A percentile compares a stretch with the other conserved stretches of the same genome.
Conservation (phyloP, 2,113 vertebrate genomes). For the Origma solitaria region DNA sequence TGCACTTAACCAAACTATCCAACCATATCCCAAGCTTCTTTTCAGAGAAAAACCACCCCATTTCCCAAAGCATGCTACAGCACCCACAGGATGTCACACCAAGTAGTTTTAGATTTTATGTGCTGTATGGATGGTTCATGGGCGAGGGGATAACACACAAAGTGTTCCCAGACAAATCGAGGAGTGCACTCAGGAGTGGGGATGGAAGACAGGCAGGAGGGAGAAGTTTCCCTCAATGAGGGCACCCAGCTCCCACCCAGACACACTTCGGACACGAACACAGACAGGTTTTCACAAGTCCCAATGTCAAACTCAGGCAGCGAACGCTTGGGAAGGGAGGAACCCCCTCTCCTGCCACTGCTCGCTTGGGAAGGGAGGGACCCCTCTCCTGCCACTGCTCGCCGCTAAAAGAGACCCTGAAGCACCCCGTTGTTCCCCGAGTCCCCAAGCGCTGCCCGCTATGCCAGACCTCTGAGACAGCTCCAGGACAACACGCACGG, state of each 20-base stretch:
- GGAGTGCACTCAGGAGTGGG: background rate
- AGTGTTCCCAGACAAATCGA: rapidly evolving
- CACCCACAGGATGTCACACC: background rate
- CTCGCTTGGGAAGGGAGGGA: background rate
- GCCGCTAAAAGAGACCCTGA: background rate
- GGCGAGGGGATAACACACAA: background rate
- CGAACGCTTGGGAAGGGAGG: background rate
- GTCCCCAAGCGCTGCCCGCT: background rate
- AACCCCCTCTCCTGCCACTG: background rate
- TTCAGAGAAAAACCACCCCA: rapidly evolving
- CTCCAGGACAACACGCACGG: background rate
- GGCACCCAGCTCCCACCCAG: background rate
- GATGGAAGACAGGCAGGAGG: background rate
- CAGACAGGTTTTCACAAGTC: background rate
- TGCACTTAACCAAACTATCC: background rate
- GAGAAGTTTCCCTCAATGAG: background rate
- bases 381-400: background rate
- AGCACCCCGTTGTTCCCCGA: background rate
- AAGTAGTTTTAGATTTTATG: rapidly evolving
- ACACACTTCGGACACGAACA: background rate
- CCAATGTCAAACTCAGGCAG: background rate
- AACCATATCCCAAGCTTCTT: background rate
- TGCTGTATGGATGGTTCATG: background rate
- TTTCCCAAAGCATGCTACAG: background rate
- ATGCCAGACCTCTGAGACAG: background rate